Conservation (phyloP, 1,140 invertebrate genomes). For the Drosophila guanche region DNA sequence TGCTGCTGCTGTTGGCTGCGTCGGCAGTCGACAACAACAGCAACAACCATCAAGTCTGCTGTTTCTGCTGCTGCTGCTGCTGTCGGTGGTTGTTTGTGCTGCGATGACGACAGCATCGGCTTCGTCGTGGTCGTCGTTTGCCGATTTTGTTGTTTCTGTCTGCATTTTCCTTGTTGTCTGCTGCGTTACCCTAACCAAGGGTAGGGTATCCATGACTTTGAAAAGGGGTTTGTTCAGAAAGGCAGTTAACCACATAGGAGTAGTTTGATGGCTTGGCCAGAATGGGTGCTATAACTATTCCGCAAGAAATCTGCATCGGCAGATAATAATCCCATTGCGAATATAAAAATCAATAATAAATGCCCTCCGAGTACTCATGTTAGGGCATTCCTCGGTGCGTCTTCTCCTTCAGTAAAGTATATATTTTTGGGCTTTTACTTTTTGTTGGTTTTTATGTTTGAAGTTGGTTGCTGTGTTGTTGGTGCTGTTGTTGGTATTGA, state of each 20-base stretch:
- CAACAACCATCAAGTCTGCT: conserved; percentile 49
- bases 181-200: conserved; percentile 23
- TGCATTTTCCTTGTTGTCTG: conserved; percentile 81
- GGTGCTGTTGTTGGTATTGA: conserved; percentile 39
- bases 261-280: too few relatives aligned
- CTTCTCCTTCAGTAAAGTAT: neutral
- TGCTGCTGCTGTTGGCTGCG: conserved; percentile 20
- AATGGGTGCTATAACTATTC: too few relatives aligned
- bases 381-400: neutral
- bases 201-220: too few relatives aligned
- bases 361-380: too few relatives aligned
- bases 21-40: conserved; percentile 43
- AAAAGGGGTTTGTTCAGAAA: too few relatives aligned
- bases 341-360: too few relatives aligned
- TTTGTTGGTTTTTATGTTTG: conserved; percentile 36
- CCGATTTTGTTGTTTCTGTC: conserved; percentile 66
- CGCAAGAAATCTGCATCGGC: too few relatives aligned
- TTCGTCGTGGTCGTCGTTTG: conserved; percentile 44
- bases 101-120: conserved; percentile 32
- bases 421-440: neutral
- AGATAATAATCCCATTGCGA: too few relatives aligned
- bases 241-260: too few relatives aligned
- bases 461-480: conserved; percentile 52
- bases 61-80: conserved; percentile 50
- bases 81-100: conserved; percentile 73